phyloP scores from a whole-genome alignment of 1,140 invertebrate species.

The Probaryconus sp. region DNA sequence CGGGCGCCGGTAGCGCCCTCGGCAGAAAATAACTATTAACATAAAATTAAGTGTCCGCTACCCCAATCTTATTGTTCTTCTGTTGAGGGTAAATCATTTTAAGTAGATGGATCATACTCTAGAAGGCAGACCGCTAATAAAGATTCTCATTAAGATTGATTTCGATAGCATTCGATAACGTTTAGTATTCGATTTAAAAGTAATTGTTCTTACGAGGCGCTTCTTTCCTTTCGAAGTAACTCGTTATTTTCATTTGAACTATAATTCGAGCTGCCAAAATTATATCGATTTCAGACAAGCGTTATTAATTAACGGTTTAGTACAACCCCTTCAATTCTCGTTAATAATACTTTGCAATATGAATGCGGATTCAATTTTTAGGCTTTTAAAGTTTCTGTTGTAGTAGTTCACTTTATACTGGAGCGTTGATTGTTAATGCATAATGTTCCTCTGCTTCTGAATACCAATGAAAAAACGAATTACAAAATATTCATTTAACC shows the following conservation, averaged over 20 bases:
- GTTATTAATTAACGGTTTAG: conserved; percentile 50
- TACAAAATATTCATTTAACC: conserved; percentile 18
- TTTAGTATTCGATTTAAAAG: not conserved
- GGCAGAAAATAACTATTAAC: no score
- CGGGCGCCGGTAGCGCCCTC: no score
- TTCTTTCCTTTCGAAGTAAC: conserved; percentile 19
- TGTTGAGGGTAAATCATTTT: conserved; percentile 34
- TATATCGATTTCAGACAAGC: conserved; percentile 27
- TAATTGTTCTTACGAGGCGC: conserved; percentile 31
- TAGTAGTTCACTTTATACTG: conserved; percentile 41
- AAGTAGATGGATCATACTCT: conserved; percentile 12
- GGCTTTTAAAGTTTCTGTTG: conserved; percentile 26
- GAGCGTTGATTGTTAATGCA: conserved; percentile 30
- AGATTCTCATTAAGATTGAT: conserved; percentile 42
- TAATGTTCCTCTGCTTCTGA: conserved; percentile 23
- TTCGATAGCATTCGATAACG: no score
- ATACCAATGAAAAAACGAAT: conserved; percentile 34
- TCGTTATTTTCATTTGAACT: conserved; percentile 33
- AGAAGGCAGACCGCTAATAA: conserved; percentile 4
- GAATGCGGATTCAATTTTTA: conserved; percentile 48
- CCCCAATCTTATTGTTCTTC: not conserved
- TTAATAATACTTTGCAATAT: conserved; percentile 46
- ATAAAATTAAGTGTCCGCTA: conserved; percentile 2
- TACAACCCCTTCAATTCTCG: conserved; percentile 30
- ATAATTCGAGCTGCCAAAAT: conserved; percentile 35